Conservation (phyloP, 2,113 vertebrate genomes). For the Petrocephalus microphthalmus region DNA sequence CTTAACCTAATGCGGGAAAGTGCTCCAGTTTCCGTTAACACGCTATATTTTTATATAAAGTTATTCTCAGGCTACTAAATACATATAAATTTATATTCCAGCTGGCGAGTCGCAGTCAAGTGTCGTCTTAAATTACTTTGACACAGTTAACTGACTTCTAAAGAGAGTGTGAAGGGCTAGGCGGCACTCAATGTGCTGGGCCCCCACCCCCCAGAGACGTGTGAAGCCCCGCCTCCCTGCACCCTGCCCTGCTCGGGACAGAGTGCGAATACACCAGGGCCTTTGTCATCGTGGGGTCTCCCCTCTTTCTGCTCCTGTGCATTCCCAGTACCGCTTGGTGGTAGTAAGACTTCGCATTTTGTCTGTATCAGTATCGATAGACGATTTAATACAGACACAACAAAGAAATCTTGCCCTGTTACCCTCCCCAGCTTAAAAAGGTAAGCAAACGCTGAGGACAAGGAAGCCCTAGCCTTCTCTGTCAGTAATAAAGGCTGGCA, state of each 20-base stretch:
- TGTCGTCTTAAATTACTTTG: slow-evolving; percentile 5
- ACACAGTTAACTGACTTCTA: slow-evolving; percentile 19
- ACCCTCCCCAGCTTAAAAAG: background rate
- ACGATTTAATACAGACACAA: background rate
- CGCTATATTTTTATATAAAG: background rate
- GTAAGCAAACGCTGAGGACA: background rate
- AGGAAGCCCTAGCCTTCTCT: background rate
- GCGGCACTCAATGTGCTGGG: background rate
- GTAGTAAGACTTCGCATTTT: background rate
- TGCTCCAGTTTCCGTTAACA: background rate
- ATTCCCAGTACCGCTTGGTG: background rate
- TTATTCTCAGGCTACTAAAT: background rate
- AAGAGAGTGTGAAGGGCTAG: background rate
- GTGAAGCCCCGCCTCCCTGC: background rate
- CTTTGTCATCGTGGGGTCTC: background rate
- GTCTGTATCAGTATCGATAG: background rate
- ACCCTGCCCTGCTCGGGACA: background rate
- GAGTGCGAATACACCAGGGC: background rate
- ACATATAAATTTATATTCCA: background rate
- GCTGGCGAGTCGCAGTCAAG: background rate
- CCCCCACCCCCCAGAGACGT: background rate
- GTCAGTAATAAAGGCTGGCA: background rate
- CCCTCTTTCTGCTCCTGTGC: background rate
- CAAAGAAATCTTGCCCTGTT: background rate
- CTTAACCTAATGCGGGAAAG: background rate